Base-by-base conservation (phyloP, 2,888 invertebrate species). In the Drosophila neonasuta region DNA sequence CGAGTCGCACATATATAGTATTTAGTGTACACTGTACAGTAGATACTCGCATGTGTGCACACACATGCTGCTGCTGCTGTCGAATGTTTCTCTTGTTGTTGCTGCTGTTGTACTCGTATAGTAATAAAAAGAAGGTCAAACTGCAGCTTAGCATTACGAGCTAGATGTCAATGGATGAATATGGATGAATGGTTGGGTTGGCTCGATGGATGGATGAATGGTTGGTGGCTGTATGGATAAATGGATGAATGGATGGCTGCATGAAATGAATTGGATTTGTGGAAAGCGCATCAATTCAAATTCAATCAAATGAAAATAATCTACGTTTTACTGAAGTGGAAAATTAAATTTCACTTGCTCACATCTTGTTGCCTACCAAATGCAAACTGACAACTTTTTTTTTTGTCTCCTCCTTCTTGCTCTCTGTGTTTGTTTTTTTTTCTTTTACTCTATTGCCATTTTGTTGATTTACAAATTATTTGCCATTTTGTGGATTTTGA, bases 261-360 rank as follows among this genome's bases (percentile, higher is more conserved):
- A 4, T 63, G 57, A 24, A 15, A 20, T 41, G 61, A 64, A 69
- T 73, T 57, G 58, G 55, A 62, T 74, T 67, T 60, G 62, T 52
- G 55, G 62, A 60, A 55, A 74, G 60, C 67, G 67, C 74, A 74
- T 67, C 63, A 62, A 63, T 61, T 70, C 60, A 48, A 76, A 80
- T 79, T 73, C 79, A 79, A 80, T 79, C 74, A 79, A 74, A 55
- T 42, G 76, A 66, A 76, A 66, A 64, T 80, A 78, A 69, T 71
- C 63, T 52, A 39, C 46, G 13, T 66, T 52, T 66, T 52, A 67
- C 54, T 74, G 68, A 74, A 46, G 57, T 63, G 74, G 71, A 74
- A 74, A 74, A 74, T 74, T 67, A 61, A 74, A 74, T 74, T 74
- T 67, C 51, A 34, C 46, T 60, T 52, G 63, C 44, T 45, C 55